Conservation (phyloP, 2,113 vertebrate genomes). For the Hemibagrus wyckioides region DNA sequence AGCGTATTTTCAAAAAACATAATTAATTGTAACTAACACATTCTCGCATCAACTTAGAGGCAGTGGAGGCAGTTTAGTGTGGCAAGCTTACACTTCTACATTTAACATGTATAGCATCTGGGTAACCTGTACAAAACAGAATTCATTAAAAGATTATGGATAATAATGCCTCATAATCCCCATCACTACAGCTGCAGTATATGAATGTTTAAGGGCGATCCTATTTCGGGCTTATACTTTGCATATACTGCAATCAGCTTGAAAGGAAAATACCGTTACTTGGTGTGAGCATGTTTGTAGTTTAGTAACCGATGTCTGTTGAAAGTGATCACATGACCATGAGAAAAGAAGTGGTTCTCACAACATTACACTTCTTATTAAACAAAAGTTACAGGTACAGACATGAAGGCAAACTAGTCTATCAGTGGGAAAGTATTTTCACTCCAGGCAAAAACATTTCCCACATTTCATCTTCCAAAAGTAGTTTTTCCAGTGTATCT, state of each 20-base stretch:
- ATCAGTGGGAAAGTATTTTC: conserved; percentile 57
- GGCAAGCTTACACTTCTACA: not conserved
- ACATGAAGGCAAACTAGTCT: conserved; percentile 47
- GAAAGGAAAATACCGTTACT: not conserved
- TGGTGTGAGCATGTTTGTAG: not conserved
- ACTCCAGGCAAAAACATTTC: conserved; percentile 47
- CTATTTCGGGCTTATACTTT: not conserved
- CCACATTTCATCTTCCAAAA: conserved; percentile 50
- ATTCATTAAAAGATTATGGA: not conserved
- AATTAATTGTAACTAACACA: not conserved
- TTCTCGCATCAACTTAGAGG: not conserved
- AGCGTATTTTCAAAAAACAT: not conserved
- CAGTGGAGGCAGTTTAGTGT: not conserved
- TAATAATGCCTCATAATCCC: not conserved
- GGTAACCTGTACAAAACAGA: not conserved
- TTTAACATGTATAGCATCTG: not conserved
- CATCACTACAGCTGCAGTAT: not conserved
- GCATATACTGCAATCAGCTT: not conserved
- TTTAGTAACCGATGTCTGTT: conserved; percentile 49
- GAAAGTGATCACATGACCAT: conserved; percentile 43
- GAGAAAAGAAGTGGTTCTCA: conserved; percentile 56
- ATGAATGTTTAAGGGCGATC: not conserved
- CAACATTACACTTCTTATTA: conserved; percentile 45
- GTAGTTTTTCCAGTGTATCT: conserved; percentile 54
- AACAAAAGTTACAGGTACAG: conserved; percentile 56